Evolutionary conservation across 2,888 invertebrate genomes (phyloP).

Genomic region (Ochropacha duplaris): DNA sequence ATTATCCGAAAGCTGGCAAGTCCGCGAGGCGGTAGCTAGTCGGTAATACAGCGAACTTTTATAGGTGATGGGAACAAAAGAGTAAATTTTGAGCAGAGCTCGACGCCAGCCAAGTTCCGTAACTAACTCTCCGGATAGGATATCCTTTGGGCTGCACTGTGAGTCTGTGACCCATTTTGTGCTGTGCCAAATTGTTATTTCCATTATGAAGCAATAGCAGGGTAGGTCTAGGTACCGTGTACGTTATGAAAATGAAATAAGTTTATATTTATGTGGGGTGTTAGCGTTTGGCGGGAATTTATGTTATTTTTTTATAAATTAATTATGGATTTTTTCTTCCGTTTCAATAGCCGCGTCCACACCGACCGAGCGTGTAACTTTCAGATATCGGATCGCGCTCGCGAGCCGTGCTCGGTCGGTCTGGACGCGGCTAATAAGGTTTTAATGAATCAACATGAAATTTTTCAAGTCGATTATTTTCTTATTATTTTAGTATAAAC

Average conservation of each 20-base stretch:
- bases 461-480: no score
- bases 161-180: slow-evolving; percentile 55
- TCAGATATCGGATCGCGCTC: no score
- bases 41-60: neutral
- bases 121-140: slow-evolving; percentile 35
- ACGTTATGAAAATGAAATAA: slow-evolving; percentile 3
- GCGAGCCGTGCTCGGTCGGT: no score
- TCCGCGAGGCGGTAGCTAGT: no score
- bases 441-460: no score
- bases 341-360: no score
- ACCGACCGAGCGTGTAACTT: no score
- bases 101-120: slow-evolving; percentile 33
- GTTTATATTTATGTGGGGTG: neutral
- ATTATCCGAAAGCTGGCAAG: no score
- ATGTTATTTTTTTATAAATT: no score
- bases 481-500: no score
- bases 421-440: no score
- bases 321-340: no score
- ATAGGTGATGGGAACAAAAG: neutral
- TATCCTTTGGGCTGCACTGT: slow-evolving; percentile 41
- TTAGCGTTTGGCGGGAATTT: neutral
- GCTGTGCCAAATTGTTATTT: slow-evolving; percentile 37
- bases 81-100: neutral
- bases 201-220: slow-evolving; percentile 6
- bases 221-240: neutral